These are phyloP conservation scores for Coenonympha glycerion DNA, from an alignment of 2,888 invertebrate species.

Conservation along the genomic window DNA sequence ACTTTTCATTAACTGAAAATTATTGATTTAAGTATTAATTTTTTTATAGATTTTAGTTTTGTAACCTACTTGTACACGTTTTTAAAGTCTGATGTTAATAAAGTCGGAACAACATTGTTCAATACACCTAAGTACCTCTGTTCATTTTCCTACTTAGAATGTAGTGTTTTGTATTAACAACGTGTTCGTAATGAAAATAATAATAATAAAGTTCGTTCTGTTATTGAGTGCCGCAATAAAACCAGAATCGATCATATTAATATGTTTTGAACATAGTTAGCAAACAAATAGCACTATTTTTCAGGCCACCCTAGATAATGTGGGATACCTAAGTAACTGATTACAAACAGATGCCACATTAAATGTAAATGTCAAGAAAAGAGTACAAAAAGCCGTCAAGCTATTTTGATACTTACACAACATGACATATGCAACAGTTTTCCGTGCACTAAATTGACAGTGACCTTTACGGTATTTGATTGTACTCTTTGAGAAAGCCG, in stretches of 20 bases:
- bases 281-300: constrained; percentile 5
- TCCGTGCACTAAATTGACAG: neutral
- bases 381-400: constrained; percentile 1
- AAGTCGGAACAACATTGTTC: too few species aligned
- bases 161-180: too few species aligned
- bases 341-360: constrained; percentile 12
- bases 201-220: too few species aligned
- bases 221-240: constrained; percentile 11
- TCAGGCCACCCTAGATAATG: constrained; percentile 9
- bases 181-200: too few species aligned
- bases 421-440: neutral
- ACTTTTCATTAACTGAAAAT: too few species aligned
- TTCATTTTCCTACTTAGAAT: too few species aligned
- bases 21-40: too few species aligned
- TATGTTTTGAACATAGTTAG: constrained; percentile 2
- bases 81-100: too few species aligned
- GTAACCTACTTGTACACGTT: too few species aligned
- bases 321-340: constrained; percentile 8
- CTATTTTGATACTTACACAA: constrained; percentile 1
- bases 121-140: too few species aligned
- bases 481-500: constrained; percentile 24
- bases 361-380: constrained; percentile 9
- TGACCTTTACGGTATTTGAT: constrained; percentile 4
- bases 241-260: constrained; percentile 9
- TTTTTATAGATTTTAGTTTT: too few species aligned